Base-by-base conservation (phyloP, 2,797 vertebrate species). In the Coranthus polyacanthus region DNA sequence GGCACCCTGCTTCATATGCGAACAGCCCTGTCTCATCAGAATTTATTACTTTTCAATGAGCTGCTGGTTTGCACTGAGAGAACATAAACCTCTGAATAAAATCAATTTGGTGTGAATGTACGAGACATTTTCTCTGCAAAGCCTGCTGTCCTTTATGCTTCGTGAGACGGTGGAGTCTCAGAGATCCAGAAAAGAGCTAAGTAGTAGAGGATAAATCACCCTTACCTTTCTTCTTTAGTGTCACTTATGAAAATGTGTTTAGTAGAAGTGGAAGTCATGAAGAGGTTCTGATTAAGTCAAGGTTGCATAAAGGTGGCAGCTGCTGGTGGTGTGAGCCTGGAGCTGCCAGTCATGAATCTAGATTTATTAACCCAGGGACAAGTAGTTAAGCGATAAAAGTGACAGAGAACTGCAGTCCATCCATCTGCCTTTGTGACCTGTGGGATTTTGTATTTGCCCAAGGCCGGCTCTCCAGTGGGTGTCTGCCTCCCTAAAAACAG, bases 281-380 rank as follows among this genome's bases (percentile, higher is more conserved):
- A 63, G 72, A 75, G 82, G 59, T 83, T 83, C 68, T 82, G 81
- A 85, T 88, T 62, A 85, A 84, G 79, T 85, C 86, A 88, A 89
- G 88, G 88, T 86, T 88, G 62, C 75, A 50, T 59, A 74, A 80
- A 84, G 78, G 75, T 64, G 52, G 55, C 65, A 32, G 61, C 5
- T 6, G 68, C 72, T 70, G 52, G 53, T 53, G 60, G 49, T 41
- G 49, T 60, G 52, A 57, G 78, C 70, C 75, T 34, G 49, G 52
- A 73, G 69, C 73, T 78, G 78, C 66, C 84, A 72, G 72, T 84
- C 84, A 77, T 67, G 68, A 78, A 57, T 82, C 61, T 66, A 54
- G 84, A 88, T 88, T 86, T 88, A 91, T 88, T 75, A 81, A 89
- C 78, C 82, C 80, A 75, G 83, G 83, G 87, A 88, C 80, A 80